Evolutionary conservation across 1,140 invertebrate genomes (phyloP), one percentile per base, ranked within the genome.

Genomic region (Ctenoplectra terminalis): DNA sequence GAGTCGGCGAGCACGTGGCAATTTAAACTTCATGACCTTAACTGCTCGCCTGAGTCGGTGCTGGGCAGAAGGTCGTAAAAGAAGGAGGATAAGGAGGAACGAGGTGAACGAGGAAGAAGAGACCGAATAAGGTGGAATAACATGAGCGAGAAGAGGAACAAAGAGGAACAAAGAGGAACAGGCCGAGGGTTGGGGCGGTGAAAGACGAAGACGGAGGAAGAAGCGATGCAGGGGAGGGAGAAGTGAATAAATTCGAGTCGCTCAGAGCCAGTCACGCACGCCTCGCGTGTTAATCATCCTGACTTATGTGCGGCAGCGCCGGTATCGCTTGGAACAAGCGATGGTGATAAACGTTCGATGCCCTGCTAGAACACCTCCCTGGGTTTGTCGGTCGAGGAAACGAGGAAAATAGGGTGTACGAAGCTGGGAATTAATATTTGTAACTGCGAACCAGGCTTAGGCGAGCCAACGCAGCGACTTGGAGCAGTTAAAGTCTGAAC

Each of bases 251-350:
- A 89, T 91, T 91, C 84, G 82, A 87, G 86, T 90, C 87, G 85
- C 82, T 90, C 85, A 85, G 74, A 88, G 81, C 89, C 90, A 88
- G 91, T 92, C 91, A 90, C 89, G 91, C 91, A 92, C 85, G 80
- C 83, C 87, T 89, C 63, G 88, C 90, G 88, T 90, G 89, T 92
- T 91, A 92, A 92, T 91, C 88, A 90, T 91, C 83, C 85, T 90
- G 88, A 92, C 89, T 91, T 91, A 91, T 91, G 88, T 90, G 82
- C 83, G 82, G 83, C 69, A 85, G 85, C 54, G 66, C 66, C 67
- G 85, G 86, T 75, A 88, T 87, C 79, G 86, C 79, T 61, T 72
- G 82, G 78, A 88, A 89, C 84, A 85, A 88, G 79, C 89, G 89
- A 91, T 89, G 86, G 87, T 90, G 88, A 91, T 91, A 92, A 91